Evolutionary conservation across 2,888 invertebrate genomes (phyloP), one percentile per base, ranked within the genome.

Genomic region (Drosophila ustulata): DNA sequence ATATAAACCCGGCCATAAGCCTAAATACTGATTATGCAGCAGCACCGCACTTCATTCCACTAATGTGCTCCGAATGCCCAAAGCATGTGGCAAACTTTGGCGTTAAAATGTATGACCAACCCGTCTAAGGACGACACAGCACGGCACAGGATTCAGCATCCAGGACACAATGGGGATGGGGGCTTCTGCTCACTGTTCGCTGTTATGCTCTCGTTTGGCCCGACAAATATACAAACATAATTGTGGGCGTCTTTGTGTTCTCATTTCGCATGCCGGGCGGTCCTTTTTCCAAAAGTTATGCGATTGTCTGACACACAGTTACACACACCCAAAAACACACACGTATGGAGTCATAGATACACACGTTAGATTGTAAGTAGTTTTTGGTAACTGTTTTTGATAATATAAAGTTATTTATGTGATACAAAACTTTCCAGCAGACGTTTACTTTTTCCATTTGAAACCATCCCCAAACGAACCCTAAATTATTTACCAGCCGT

Each of bases 301-400:
- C 59, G 55, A 43, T 61, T 70, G 58, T 62, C 52, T 47, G 59
- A 65, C 43, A 61, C 50, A 34, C 28, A 34, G n/a, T 25, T n/a
- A 47, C 41, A 37, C 11, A 34, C 43, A 59, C 32, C 32, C 34
- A 25, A 3, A 39, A 3, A 39, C 39, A 47, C 30, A 52, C n/a
- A 8, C 13, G 4, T 8, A 52, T 7, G 34, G 13, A 46, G 43
- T 32, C 26, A 26, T 32, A 57, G 51, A 59, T 59, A 51, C 63
- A 58, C 52, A 62, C 58, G 69, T 78, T 70, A 59, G 70, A 78
- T 66, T 69, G 68, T 77, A 76, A 78, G 76, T 77, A 79, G 79
- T 79, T 79, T 79, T 79, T 62, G 61, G 71, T 76, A 79, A 79
- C 79, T 77, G 79, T 74, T 79, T 79, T 79, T 77, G 79, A 79